Evolutionary conservation across 2,113 vertebrate genomes (phyloP).

Genomic region (Trinectes maculatus): DNA sequence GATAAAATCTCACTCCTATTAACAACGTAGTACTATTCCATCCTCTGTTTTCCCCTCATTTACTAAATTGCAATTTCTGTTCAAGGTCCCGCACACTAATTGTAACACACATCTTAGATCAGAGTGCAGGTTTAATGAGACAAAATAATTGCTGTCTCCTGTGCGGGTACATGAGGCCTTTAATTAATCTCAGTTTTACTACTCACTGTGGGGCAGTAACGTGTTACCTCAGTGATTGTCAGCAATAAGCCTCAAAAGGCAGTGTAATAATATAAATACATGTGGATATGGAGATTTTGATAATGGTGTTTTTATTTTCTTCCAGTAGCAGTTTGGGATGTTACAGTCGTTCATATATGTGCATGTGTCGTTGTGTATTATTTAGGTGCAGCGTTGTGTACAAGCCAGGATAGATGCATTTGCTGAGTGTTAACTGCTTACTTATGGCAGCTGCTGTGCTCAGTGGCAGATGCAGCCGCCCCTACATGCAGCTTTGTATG

Average conservation of each 20-base stretch:
- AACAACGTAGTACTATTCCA: no score
- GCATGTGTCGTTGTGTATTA: conserved; percentile 22
- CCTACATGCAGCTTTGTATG: conserved; percentile 50
- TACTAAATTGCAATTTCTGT: not conserved
- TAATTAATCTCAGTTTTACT: not conserved
- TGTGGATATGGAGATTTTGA: no score
- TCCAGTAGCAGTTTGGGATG: not conserved
- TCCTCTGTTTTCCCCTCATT: no score
- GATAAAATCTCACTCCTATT: no score
- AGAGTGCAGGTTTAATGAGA: not conserved
- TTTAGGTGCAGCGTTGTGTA: conserved; percentile 17
- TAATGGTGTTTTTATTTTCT: not conserved
- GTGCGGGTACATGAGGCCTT: not conserved
- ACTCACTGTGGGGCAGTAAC: not conserved
- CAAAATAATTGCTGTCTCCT: not conserved
- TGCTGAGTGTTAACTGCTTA: conserved; percentile 34
- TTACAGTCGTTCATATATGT: conserved; percentile 12
- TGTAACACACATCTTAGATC: not conserved
- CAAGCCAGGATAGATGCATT: conserved; percentile 33
- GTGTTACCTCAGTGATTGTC: not conserved
- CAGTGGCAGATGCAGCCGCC: conserved; percentile 38
- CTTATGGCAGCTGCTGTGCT: conserved; percentile 50
- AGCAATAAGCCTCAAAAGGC: not conserved
- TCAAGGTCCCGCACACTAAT: not conserved
- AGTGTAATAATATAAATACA: no score